Base-by-base conservation (phyloP, 2,797 vertebrate species). In the Mus caroli region DNA sequence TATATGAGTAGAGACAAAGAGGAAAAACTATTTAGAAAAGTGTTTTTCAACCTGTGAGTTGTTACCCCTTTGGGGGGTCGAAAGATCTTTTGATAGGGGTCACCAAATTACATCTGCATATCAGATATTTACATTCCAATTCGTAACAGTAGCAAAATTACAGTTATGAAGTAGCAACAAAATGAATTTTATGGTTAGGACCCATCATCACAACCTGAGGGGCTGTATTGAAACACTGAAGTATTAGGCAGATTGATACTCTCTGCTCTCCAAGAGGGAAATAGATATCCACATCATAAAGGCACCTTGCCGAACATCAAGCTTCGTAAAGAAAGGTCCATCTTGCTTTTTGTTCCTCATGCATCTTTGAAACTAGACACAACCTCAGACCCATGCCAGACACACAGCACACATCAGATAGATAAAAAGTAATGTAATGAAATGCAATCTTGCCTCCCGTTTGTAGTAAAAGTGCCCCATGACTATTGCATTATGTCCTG, bases 381-480 rank as follows among this genome's bases (percentile, higher is more conserved):
- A 28, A 10, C 69, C 22, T 62, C 56, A 77, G 31, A 75, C 4
- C 73, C 28, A 34, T 6, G 34, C 5, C 80, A 80, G 40, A 54
- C 31, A 56, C 40, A 31, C 5, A 52, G 34, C 13, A 10, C 28
- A 34, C 1, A 10, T 2, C 9, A 11, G 46, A 67, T 50, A 79
- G 60, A 46, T 24, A 95, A 94, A n/a, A 90, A 92, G 14, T 19
- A 64, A 37, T 83, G 83, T 80, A 85, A 64, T 87, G 28, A 76
- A 85, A 64, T n/a, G 24, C 17, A 19, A 71, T 24, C 24, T 67
- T 56, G 46, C 60, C 91, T 83, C 1, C 26, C 14, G 34, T n/a
- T 90, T 69, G 6, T 88, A 50, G 9, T 17, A 91, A 92, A 94
- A 89, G 77, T 31, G 89, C 28, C 4, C 17, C n/a, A 46, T 46